phyloP scores from a whole-genome alignment of 2,113 vertebrate genomes.

The Ammodytes dubius region DNA sequence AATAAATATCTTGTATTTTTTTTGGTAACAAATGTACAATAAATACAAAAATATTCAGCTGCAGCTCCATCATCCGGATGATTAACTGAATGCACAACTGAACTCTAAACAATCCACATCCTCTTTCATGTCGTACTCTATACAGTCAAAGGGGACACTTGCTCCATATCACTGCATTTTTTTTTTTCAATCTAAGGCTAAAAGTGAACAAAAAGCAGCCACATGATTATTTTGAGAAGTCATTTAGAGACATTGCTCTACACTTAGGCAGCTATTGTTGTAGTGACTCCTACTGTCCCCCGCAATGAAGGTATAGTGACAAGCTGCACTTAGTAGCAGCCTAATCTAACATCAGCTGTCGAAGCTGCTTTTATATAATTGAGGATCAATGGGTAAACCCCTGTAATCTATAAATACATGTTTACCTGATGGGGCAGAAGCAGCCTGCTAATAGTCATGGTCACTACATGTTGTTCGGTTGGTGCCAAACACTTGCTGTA shows the following conservation, averaged over 20 bases:
- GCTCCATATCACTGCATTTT: conserved; percentile 16
- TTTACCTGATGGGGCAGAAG: background rate
- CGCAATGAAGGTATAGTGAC: background rate
- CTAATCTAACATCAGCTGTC: background rate
- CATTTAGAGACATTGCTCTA: background rate
- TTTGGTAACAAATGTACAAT: conserved; percentile 80
- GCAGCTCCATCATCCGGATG: conserved; percentile 14
- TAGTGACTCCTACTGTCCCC: background rate
- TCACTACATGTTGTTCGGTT: background rate
- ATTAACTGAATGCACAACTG: conserved; percentile 20
- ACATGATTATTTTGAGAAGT: conserved; percentile 5
- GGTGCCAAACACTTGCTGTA: background rate
- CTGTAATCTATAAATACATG: conserved; percentile 31
- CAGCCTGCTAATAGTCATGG: background rate
- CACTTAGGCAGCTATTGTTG: background rate
- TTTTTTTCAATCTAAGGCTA: conserved; percentile 59
- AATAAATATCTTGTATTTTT: conserved; percentile 67
- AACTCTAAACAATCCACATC: conserved; percentile 29
- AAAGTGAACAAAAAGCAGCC: conserved; percentile 40
- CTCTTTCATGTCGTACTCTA: conserved; percentile 28
- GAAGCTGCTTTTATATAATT: conserved; percentile 7
- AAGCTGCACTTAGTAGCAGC: background rate
- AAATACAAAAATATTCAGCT: conserved; percentile 82
- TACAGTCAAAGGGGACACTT: conserved; percentile 26
- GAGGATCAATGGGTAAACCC: background rate